These are phyloP conservation scores for Yasuhikotakia modesta DNA, from an alignment of 2,797 vertebrate genomes.

Conservation along the genomic window DNA sequence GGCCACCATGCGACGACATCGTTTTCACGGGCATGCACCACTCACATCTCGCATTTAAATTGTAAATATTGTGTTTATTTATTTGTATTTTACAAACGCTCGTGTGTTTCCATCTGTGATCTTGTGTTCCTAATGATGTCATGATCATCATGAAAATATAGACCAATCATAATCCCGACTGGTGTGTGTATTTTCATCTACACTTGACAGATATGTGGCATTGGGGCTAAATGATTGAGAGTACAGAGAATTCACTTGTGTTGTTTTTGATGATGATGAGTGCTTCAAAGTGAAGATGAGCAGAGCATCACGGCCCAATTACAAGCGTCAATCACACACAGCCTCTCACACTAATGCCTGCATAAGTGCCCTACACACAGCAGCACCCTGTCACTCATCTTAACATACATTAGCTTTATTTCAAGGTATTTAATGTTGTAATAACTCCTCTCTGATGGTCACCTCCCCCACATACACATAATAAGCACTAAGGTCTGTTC, in stretches of 20 bases:
- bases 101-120: background rate
- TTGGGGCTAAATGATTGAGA: constrained; percentile 61
- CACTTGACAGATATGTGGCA: constrained; percentile 51
- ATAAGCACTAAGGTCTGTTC: background rate
- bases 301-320: constrained; percentile 57
- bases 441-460: constrained; percentile 38
- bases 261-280: constrained; percentile 51
- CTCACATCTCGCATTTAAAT: background rate
- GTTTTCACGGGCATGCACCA: background rate
- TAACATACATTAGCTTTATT: constrained; percentile 44
- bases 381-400: constrained; percentile 17
- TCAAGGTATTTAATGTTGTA: constrained; percentile 35
- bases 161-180: constrained; percentile 1
- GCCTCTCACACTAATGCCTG: constrained; percentile 33
- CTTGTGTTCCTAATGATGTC: background rate
- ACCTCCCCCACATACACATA: constrained; percentile 32
- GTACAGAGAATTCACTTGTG: constrained; percentile 46
- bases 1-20: background rate
- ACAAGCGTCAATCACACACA: constrained; percentile 58
- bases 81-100: background rate
- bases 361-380: constrained; percentile 38
- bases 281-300: constrained; percentile 67
- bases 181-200: constrained; percentile 34
- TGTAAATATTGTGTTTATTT: background rate
- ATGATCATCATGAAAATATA: background rate